Percentiles rank a stretch among this genome's conserved stretches.
Evolutionary conservation across 2,797 vertebrate species (phyloP).

Genomic region (Alcedo quadribrachys): DNA sequence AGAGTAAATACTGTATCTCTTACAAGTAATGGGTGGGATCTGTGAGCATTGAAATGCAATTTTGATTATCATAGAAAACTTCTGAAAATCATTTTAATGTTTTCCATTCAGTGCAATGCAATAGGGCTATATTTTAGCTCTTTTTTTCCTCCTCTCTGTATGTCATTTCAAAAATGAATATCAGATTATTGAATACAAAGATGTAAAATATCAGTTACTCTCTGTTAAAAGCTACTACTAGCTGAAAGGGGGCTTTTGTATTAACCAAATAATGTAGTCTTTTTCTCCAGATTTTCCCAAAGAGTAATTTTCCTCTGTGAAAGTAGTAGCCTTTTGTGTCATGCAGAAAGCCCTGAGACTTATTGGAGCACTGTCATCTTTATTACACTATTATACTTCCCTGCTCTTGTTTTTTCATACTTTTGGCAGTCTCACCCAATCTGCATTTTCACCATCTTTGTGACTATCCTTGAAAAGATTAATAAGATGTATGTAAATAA

Average conservation of each 20-base stretch:
- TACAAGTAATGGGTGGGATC: not conserved
- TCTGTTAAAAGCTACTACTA: not conserved
- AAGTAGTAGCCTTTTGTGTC: not conserved
- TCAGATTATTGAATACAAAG: not conserved
- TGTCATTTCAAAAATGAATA: conserved; percentile 21
- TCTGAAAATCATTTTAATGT: not conserved
- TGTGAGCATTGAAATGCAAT: not conserved
- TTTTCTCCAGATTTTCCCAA: not conserved
- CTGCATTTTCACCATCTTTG: not conserved
- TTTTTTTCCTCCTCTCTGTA: conserved; percentile 11
- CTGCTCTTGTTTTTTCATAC: not conserved
- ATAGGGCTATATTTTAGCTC: not conserved
- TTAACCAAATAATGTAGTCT: not conserved
- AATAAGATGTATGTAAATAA: not conserved
- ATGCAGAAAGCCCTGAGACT: not conserved
- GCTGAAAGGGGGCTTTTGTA: not conserved
- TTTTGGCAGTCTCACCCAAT: not conserved
- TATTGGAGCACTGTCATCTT: not conserved
- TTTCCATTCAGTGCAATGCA: conserved; percentile 15
- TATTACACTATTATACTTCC: not conserved
- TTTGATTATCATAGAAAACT: conserved; percentile 35
- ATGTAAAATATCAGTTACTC: not conserved
- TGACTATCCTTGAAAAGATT: not conserved
- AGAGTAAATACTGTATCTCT: conserved; percentile 8
- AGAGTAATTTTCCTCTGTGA: not conserved